phyloP scores from a whole-genome alignment of 2,113 vertebrate species.

The Ophiodon elongatus region DNA sequence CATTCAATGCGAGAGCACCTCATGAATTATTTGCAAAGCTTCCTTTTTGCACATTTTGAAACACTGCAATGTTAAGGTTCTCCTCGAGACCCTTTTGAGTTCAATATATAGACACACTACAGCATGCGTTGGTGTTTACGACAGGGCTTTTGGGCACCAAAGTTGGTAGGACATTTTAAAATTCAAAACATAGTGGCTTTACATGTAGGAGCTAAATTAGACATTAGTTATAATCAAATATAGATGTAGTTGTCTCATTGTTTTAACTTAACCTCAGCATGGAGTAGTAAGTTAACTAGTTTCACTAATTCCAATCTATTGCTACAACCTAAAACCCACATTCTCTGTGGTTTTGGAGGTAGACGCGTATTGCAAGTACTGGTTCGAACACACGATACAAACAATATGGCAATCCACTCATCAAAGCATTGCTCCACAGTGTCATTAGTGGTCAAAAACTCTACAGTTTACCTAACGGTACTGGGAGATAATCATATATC shows the following conservation, averaged over 20 bases:
- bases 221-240: not conserved
- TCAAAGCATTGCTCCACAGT: not conserved
- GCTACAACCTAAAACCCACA: not conserved
- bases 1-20: not conserved
- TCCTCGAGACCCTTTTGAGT: not conserved
- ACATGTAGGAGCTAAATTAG: not conserved
- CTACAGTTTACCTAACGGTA: not conserved
- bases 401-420: not conserved
- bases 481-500: not conserved
- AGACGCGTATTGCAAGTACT: not conserved
- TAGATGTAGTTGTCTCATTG: not conserved
- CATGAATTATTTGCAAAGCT: slow-evolving; percentile 4
- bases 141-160: too few relatives aligned
- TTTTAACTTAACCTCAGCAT: not conserved
- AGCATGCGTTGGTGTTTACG: too few relatives aligned
- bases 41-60: not conserved
- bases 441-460: too few relatives aligned
- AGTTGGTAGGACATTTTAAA: not conserved
- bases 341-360: not conserved
- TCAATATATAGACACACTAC: not conserved
- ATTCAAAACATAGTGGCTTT: not conserved
- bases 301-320: not conserved
- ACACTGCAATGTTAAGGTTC: not conserved
- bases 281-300: not conserved
- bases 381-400: not conserved